Evolutionary conservation across 2,888 invertebrate species (phyloP), one percentile per base, ranked within the genome.

Genomic region (Nezara viridula): DNA sequence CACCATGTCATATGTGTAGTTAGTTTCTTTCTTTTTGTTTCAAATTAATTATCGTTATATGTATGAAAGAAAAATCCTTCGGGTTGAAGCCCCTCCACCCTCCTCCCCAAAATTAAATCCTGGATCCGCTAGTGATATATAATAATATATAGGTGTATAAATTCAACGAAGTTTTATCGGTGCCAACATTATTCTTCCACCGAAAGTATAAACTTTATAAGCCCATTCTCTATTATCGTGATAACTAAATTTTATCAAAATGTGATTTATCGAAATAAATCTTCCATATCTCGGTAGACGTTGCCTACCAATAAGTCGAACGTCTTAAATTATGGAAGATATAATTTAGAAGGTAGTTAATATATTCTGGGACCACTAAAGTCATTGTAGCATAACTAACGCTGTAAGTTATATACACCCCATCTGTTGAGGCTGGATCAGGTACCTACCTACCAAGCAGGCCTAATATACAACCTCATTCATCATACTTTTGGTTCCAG

Each of bases 321-420:
- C 6, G 19, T 37, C 7, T 73, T 73, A 19, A 73, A 73, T 73
- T 73, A 73, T 73, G 66, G 66, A 37, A 37, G 66, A 73, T 73
- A 73, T 73, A 73, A 73, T 24, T 73, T 37, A 73, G 32, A 73
- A 73, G 66, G 7, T 27, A 73, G 32, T 32, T 73, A 73, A 73
- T 73, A 73, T 73, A 73, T 73, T 73, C 66, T 21, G 32, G 7
- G 6, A 32, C 19, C 2, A 73, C 19, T 37, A 7, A 37, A 37
- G 66, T 73, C 66, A 73, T 73, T 32, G 66, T 73, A 73, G 66
- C 66, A 73, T 73, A 73, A 7, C 66, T 73, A 73, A 73, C 66
- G 2, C 66, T 19, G 60, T 60, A 73, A 73, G 66, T 73, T 73
- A 73, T 73, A 73, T 6, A 73, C 6, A 7, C 37, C 19, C 66